These are phyloP conservation scores for Marmota monax DNA, from an alignment of 2,113 vertebrate genomes.

Conservation along the genomic window DNA sequence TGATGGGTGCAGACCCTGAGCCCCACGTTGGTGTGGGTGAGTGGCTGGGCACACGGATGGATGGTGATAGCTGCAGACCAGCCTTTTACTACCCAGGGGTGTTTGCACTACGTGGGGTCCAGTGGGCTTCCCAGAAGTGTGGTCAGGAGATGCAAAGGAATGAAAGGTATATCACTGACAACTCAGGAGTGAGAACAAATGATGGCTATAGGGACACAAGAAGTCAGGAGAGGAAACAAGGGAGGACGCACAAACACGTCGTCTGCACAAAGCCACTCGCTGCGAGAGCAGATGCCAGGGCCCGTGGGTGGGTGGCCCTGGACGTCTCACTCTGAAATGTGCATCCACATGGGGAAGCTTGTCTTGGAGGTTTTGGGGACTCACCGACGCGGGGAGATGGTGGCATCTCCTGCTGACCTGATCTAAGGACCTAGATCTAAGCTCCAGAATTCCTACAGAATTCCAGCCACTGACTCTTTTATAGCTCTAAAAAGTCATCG, in stretches of 20 bases:
- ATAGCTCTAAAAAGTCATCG: no score
- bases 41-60: accelerated
- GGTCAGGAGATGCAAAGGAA: background rate
- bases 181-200: background rate
- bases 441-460: background rate
- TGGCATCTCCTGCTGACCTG: background rate
- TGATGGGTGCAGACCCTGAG: background rate
- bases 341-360: background rate
- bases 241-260: no score
- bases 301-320: no score
- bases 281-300: background rate
- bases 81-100: background rate
- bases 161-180: no score
- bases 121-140: background rate
- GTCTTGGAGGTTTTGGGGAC: background rate
- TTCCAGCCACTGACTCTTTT: background rate
- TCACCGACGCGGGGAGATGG: background rate
- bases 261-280: no score
- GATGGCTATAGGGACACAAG: no score
- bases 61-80: accelerated
- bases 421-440: background rate
- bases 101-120: background rate
- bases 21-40: background rate
- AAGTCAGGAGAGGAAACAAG: background rate
- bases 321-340: background rate